Conservation (phyloP, 2,888 invertebrate genomes). For the Cheilosia vernalis region DNA sequence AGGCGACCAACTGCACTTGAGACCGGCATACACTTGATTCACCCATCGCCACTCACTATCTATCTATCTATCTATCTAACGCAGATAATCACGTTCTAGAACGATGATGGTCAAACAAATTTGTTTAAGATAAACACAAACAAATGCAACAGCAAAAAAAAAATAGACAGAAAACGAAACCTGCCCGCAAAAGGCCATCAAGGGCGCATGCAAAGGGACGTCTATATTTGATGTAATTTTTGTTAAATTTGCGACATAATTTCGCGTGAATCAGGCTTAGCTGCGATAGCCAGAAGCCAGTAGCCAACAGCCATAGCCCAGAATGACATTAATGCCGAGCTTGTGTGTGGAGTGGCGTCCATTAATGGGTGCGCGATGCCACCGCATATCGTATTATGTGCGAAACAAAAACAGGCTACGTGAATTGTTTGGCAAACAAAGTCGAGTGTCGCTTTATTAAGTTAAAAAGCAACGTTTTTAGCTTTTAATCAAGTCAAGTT, state of each 20-base stretch:
- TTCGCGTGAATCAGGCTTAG: constrained; percentile 67
- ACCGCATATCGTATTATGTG: not conserved
- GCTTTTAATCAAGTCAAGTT: constrained; percentile 67
- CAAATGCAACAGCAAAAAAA: constrained; percentile 9
- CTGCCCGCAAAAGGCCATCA: constrained; percentile 7
- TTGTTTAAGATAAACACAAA: constrained; percentile 64
- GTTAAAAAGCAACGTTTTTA: constrained; percentile 69
- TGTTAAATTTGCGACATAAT: constrained; percentile 43
- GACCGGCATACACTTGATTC: constrained; percentile 62
- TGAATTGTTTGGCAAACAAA: constrained; percentile 72
- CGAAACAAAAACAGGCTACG: constrained; percentile 66
- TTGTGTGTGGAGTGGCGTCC: not conserved
- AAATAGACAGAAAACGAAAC: no score
- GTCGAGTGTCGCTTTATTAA: constrained; percentile 70
- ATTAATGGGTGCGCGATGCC: constrained; percentile 42
- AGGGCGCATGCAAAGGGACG: constrained; percentile 17
- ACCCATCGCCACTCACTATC: constrained; percentile 47
- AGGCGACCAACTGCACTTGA: constrained; percentile 74
- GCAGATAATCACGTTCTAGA: constrained; percentile 75
- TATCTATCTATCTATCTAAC: constrained; percentile 48
- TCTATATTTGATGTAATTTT: constrained; percentile 18
- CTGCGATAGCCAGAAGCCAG: constrained; percentile 31
- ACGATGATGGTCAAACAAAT: constrained; percentile 75
- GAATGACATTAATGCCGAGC: constrained; percentile 37
- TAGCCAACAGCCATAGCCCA: constrained; percentile 35